phyloP scores from a whole-genome alignment of 1,140 invertebrate species.

The Brachionus manjavacas region DNA sequence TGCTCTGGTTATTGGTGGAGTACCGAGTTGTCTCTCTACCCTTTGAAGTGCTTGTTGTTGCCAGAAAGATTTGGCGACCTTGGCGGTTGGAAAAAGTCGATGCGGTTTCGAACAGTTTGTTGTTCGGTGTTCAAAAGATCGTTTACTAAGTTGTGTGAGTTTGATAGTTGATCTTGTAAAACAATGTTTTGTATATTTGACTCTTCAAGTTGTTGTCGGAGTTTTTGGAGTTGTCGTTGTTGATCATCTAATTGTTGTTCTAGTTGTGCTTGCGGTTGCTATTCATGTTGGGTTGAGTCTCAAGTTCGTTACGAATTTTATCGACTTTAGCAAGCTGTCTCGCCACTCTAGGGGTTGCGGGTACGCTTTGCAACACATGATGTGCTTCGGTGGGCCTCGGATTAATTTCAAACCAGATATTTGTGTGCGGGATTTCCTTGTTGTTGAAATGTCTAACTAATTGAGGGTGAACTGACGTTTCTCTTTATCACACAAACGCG shows the following conservation, averaged over 20 bases:
- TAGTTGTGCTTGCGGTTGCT: too few species aligned
- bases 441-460: background rate
- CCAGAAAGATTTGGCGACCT: background rate
- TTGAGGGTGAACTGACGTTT: background rate
- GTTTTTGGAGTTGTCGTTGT: too few species aligned
- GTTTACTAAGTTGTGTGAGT: background rate
- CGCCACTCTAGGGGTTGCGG: too few species aligned
- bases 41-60: background rate
- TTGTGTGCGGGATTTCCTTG: background rate
- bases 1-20: background rate
- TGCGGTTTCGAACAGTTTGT: background rate
- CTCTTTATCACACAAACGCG: background rate
- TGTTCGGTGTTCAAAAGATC: background rate
- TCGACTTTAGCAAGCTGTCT: too few species aligned
- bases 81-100: background rate
- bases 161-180: background rate
- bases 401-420: background rate
- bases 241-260: background rate
- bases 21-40: too few species aligned
- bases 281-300: too few species aligned
- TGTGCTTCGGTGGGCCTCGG: background rate
- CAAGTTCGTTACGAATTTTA: too few species aligned
- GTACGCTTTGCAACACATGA: background rate
- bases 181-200: background rate
- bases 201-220: background rate